A percentile compares a stretch with the other conserved stretches of the same genome.
phyloP scores from a whole-genome alignment of 2,888 invertebrate species.

The Drosophila borealis region DNA sequence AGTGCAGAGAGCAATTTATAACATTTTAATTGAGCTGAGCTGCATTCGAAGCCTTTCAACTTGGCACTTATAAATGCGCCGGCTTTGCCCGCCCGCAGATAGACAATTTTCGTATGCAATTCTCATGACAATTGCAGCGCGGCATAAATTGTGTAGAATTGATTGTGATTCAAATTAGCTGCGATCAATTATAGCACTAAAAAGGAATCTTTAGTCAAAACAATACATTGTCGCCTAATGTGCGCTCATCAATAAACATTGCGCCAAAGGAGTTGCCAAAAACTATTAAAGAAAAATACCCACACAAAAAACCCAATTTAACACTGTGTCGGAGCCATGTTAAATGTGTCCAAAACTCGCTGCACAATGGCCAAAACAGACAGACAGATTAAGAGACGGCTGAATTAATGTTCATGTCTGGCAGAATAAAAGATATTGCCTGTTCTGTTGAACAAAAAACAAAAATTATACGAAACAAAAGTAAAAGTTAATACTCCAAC shows the following conservation, averaged over 20 bases:
- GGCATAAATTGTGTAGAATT: constrained; percentile 25
- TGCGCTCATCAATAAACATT: constrained; percentile 57
- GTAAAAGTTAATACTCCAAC: constrained; percentile 41
- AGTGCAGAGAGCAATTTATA: constrained; percentile 44
- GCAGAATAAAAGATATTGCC: constrained; percentile 47
- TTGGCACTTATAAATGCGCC: constrained; percentile 41
- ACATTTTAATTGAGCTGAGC: constrained; percentile 43
- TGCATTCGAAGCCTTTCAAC: constrained; percentile 41
- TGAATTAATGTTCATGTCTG: constrained; percentile 55
- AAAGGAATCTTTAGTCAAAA: constrained; percentile 61
- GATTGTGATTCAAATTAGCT: constrained; percentile 57
- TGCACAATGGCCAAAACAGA: constrained; percentile 44
- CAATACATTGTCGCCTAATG: constrained; percentile 64
- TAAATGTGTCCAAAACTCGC: constrained; percentile 46
- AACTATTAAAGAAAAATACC: constrained; percentile 22
- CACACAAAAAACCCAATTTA: constrained; percentile 20
- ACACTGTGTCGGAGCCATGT: constrained; percentile 24
- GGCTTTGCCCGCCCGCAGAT: constrained; percentile 4
- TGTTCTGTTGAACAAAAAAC: constrained; percentile 25
- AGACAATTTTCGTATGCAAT: constrained; percentile 28
- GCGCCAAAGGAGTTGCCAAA: constrained; percentile 41
- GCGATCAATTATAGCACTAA: constrained; percentile 51
- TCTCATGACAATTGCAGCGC: constrained; percentile 49
- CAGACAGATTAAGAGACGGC: constrained; percentile 37
- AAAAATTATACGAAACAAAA: constrained; percentile 34